A percentile compares a stretch with the other conserved stretches of the same genome.
phyloP scores from a whole-genome alignment of 2,888 invertebrate species.

The Thalpophila matura region DNA sequence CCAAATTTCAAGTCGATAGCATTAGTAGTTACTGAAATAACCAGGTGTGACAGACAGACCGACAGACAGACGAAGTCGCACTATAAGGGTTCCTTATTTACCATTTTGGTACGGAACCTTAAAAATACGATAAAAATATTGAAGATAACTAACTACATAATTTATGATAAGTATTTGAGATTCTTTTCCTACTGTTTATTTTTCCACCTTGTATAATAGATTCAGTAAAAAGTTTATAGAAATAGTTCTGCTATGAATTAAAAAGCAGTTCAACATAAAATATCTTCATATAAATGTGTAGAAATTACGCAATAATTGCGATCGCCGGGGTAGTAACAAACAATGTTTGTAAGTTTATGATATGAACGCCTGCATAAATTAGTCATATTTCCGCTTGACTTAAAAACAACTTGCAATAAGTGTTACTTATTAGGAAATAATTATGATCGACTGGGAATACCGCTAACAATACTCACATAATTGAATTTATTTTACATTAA shows the following conservation, averaged over 20 bases:
- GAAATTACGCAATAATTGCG: slow-evolving; percentile 19
- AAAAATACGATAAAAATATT: no score
- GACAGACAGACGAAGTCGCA: no score
- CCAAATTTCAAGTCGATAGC: no score
- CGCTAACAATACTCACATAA: slow-evolving; percentile 20
- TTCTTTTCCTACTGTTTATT: neutral
- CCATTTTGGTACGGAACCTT: no score
- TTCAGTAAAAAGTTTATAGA: slow-evolving; percentile 1
- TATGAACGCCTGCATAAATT: slow-evolving; percentile 37
- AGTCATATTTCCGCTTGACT: slow-evolving; percentile 44
- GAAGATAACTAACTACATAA: no score
- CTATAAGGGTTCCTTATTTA: no score
- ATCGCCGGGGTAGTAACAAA: slow-evolving; percentile 2
- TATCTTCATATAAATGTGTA: slow-evolving; percentile 6
- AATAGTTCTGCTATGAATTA: slow-evolving; percentile 24
- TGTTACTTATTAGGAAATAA: slow-evolving; percentile 51
- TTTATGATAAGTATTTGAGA: no score
- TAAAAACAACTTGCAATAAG: slow-evolving; percentile 19
- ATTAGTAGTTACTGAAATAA: no score
- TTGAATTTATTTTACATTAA: slow-evolving; percentile 52
- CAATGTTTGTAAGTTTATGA: slow-evolving; percentile 38
- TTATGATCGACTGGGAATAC: slow-evolving; percentile 26
- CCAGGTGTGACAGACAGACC: no score
- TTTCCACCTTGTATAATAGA: neutral
- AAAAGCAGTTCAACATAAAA: slow-evolving; percentile 16